Percentiles rank a stretch among this genome's conserved stretches.
Evolutionary conservation across 2,113 vertebrate genomes (phyloP).

Genomic region (Varanus salvator): DNA sequence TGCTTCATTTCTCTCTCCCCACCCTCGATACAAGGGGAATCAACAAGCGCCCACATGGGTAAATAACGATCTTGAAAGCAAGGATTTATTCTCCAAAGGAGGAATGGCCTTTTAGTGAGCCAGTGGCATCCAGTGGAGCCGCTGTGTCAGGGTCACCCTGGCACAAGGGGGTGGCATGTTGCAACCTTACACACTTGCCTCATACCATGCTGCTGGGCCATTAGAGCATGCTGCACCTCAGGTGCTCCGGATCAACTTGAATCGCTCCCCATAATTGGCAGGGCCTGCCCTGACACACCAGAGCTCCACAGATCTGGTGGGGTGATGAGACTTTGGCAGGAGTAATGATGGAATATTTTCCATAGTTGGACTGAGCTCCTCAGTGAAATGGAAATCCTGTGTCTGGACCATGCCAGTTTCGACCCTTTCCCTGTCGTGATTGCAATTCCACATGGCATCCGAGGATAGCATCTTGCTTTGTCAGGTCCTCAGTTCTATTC

Average conservation of each 20-base stretch:
- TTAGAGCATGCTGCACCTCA: neutral
- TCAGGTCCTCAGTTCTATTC: neutral
- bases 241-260: neutral
- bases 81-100: neutral
- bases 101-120: neutral
- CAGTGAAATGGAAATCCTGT: too few relatives aligned
- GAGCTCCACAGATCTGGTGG: neutral
- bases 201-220: neutral
- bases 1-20: conserved; percentile 59
- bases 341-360: neutral
- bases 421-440: neutral
- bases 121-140: neutral
- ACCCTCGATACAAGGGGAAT: conserved; percentile 49
- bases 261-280: neutral
- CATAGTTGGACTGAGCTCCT: neutral
- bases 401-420: neutral
- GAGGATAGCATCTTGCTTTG: neutral
- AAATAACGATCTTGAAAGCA: conserved; percentile 15
- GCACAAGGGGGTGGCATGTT: neutral
- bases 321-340: neutral
- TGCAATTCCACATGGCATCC: neutral
- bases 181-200: neutral
- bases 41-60: conserved; percentile 30
- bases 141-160: neutral
- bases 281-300: neutral